These are phyloP conservation scores for Tiliqua scincoides DNA, from an alignment of 2,113 vertebrate genomes.

Conservation along the genomic window DNA sequence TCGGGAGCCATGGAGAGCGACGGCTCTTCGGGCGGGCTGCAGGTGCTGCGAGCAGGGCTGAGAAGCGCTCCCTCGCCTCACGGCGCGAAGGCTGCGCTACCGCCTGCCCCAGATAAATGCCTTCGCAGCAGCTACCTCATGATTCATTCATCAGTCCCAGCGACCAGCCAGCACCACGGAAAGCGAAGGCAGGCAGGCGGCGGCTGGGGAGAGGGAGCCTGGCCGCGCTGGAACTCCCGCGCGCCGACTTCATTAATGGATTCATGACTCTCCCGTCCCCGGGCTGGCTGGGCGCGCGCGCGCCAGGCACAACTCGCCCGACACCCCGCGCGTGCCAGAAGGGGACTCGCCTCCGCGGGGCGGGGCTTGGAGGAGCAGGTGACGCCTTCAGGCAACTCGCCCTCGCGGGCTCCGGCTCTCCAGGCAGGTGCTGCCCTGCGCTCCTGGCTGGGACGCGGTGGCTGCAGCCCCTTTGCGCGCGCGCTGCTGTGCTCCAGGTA, in stretches of 20 bases:
- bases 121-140: conserved; percentile 75
- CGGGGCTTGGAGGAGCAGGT: neutral
- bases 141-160: conserved; percentile 75
- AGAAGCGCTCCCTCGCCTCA: conserved; percentile 34
- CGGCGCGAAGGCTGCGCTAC: conserved; percentile 57
- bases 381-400: neutral
- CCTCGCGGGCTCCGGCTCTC: too few species aligned
- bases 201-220: neutral
- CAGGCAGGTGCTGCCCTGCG: rapidly evolving
- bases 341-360: neutral
- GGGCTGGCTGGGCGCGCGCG: too few species aligned
- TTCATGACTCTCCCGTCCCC: conserved; percentile 8
- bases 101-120: conserved; percentile 64
- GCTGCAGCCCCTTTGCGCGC: too few species aligned
- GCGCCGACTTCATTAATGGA: conserved; percentile 30
- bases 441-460: too few species aligned
- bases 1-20: conserved; percentile 58
- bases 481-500: too few species aligned
- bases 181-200: neutral
- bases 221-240: conserved; percentile 10
- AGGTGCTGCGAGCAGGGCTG: neutral
- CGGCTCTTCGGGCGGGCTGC: neutral
- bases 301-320: too few species aligned
- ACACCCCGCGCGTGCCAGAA: neutral
- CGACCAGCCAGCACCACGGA: conserved; percentile 47